phyloP scores from a whole-genome alignment of 2,113 vertebrate species.

The Amazona vittata region DNA sequence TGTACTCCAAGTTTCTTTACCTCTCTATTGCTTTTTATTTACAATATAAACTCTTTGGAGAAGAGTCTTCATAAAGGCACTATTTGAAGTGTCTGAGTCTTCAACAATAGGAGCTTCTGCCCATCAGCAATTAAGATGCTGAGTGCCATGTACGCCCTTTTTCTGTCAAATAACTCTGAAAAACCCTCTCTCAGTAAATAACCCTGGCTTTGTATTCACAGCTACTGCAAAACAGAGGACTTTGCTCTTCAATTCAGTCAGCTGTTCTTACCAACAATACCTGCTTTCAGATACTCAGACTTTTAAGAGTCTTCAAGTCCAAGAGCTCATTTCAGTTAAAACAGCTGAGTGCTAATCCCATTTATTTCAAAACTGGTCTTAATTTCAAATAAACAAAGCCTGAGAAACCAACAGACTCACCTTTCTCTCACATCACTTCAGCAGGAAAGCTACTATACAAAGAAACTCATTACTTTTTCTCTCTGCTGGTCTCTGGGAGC shows the following conservation, averaged over 20 bases:
- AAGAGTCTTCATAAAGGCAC: not conserved
- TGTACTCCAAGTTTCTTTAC: not conserved
- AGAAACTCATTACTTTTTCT: not conserved
- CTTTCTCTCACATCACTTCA: not conserved
- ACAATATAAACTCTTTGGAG: not conserved
- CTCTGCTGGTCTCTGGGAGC: not conserved
- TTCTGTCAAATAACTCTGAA: not conserved
- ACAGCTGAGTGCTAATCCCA: not conserved
- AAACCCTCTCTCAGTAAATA: not conserved
- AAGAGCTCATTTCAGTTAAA: not conserved
- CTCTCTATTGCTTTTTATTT: not conserved
- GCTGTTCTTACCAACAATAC: constrained; percentile 23
- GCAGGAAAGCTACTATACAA: not conserved
- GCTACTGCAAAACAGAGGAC: not conserved
- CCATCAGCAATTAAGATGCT: not conserved
- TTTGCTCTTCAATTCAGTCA: constrained; percentile 17
- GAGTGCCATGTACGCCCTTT: not conserved
- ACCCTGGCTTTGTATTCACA: not conserved
- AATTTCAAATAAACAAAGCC: constrained; percentile 8
- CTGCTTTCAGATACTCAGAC: constrained; percentile 34
- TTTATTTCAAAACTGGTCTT: not conserved
- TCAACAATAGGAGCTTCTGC: not conserved
- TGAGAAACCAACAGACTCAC: not conserved
- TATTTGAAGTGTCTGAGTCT: not conserved
- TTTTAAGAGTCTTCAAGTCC: not conserved